Conservation (phyloP, 2,797 vertebrate species). For the Malurus leucopterus region DNA sequence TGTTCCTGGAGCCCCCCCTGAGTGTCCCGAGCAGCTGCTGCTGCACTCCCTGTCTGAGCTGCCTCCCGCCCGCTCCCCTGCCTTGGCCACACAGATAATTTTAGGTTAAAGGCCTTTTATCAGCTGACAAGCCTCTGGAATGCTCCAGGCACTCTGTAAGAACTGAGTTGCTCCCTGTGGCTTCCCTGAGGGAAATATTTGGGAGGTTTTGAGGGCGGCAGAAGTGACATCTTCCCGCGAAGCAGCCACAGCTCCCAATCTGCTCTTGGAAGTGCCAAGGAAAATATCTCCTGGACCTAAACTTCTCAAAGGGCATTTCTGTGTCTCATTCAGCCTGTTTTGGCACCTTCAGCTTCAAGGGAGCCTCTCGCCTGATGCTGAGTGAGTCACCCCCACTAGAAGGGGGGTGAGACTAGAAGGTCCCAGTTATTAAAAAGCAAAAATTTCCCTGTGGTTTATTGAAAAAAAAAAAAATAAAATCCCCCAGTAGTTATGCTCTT, state of each 20-base stretch:
- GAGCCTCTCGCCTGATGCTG: neutral
- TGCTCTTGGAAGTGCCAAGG: neutral
- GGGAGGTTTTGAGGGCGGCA: accelerated
- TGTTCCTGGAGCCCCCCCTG: neutral
- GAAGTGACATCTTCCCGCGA: neutral
- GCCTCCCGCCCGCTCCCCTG: neutral
- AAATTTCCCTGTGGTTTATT: neutral
- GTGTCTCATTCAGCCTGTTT: neutral
- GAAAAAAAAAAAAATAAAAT: neutral
- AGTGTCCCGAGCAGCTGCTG: accelerated
- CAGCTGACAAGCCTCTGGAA: neutral
- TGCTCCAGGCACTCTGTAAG: neutral
- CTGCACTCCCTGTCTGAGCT: neutral
- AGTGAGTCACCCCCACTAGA: neutral
- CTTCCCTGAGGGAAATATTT: neutral
- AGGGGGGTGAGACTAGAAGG: neutral
- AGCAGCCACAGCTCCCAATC: accelerated
- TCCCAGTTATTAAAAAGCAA: neutral
- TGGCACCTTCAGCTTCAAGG: neutral
- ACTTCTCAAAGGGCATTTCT: neutral
- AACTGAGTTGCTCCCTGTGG: accelerated
- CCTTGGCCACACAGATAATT: neutral
- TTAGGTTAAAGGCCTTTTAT: neutral
- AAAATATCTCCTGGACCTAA: neutral
- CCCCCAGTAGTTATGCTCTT: neutral